phyloP scores from a whole-genome alignment of 1,140 invertebrate genomes.

The Cyrtorhinus lividipennis region DNA sequence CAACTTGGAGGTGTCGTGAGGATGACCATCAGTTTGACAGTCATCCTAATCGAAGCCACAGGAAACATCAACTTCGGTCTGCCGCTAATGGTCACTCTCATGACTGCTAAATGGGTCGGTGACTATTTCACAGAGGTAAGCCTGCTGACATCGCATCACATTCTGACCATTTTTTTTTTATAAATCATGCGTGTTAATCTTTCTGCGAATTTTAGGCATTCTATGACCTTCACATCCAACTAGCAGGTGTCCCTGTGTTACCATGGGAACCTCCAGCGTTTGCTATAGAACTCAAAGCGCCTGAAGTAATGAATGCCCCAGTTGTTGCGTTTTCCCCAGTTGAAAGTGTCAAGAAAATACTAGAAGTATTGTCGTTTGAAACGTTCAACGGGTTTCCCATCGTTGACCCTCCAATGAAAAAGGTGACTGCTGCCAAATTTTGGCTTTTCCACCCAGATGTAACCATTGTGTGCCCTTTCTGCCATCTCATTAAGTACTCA shows the following conservation, averaged over 20 bases:
- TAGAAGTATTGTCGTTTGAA: constrained; percentile 61
- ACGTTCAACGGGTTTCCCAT: constrained; percentile 91
- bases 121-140: constrained; percentile 91
- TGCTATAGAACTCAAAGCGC: constrained; percentile 70
- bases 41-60: constrained; percentile 92
- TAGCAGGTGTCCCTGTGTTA: constrained; percentile 75
- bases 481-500: too few species aligned
- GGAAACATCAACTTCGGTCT: constrained; percentile 88
- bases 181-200: too few species aligned
- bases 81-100: constrained; percentile 75
- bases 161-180: too few species aligned
- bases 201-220: too few species aligned
- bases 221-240: constrained; percentile 89
- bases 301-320: constrained; percentile 77
- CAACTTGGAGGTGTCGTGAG: constrained; percentile 92
- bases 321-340: constrained; percentile 63
- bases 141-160: too few species aligned
- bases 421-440: too few species aligned
- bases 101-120: constrained; percentile 93
- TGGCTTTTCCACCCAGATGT: too few species aligned
- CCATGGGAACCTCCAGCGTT: constrained; percentile 85
- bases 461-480: too few species aligned
- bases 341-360: constrained; percentile 72
- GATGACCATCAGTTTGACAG: constrained; percentile 91
- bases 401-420: too few species aligned